Evolutionary conservation across 2,888 invertebrate species (phyloP).

Genomic region (Acrocyrtus sp.): DNA sequence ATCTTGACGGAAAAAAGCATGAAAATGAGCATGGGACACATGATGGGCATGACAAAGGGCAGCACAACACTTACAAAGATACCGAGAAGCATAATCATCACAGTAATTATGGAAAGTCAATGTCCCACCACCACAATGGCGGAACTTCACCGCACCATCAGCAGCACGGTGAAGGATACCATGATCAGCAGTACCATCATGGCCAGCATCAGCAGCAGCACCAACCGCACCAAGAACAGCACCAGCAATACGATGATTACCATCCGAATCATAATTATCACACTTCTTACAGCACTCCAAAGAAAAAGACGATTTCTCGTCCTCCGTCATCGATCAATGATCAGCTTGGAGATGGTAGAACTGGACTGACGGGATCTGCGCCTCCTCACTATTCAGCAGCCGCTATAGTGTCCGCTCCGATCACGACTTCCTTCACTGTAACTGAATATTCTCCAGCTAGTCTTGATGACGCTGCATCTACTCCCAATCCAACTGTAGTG

Average conservation of each 20-base stretch:
- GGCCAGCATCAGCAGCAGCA: slow-evolving; percentile 51
- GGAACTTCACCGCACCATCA: slow-evolving; percentile 6
- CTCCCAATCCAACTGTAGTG: neutral
- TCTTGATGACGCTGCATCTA: slow-evolving; percentile 1
- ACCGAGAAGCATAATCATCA: slow-evolving; percentile 54
- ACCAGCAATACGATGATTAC: slow-evolving; percentile 19
- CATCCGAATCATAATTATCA: slow-evolving; percentile 56
- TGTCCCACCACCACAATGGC: slow-evolving; percentile 23
- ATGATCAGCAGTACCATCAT: slow-evolving; percentile 37
- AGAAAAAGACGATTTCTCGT: slow-evolving; percentile 9
- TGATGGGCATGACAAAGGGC: slow-evolving; percentile 59
- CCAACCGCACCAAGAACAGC: slow-evolving; percentile 7
- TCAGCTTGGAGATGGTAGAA: slow-evolving; percentile 7
- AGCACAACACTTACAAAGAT: slow-evolving; percentile 51
- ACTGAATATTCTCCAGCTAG: slow-evolving; percentile 35
- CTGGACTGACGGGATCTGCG: neutral
- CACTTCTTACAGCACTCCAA: slow-evolving; percentile 42
- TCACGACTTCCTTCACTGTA: slow-evolving; percentile 41
- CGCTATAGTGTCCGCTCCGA: slow-evolving; percentile 38
- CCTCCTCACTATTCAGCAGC: no score
- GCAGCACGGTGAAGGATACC: no score
- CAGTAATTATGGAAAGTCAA: slow-evolving; percentile 40
- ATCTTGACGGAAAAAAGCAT: slow-evolving; percentile 60
- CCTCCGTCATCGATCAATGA: slow-evolving; percentile 9
- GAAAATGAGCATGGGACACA: slow-evolving; percentile 61